Conservation (phyloP, 2,797 vertebrate species). For the Margarornis squamiger region DNA sequence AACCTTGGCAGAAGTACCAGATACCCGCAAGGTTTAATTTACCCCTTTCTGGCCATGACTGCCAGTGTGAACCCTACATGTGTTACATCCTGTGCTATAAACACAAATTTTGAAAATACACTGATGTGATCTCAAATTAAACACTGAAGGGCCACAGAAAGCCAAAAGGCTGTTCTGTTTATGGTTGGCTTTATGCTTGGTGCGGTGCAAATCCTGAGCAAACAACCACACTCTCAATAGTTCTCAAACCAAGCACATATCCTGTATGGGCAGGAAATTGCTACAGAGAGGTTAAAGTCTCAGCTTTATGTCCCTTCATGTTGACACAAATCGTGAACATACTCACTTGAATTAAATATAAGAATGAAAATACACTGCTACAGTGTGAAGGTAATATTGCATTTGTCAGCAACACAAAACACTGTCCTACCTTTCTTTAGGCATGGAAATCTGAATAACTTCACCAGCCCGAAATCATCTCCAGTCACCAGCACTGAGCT, state of each 20-base stretch:
- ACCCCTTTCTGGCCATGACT: background rate
- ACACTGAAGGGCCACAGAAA: background rate
- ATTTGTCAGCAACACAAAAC: background rate
- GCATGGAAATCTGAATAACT: constrained; percentile 92
- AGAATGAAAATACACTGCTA: background rate
- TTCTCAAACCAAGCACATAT: background rate
- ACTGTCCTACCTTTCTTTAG: constrained; percentile 87
- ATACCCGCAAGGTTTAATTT: background rate
- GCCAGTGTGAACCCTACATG: background rate
- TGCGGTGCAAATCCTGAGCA: background rate
- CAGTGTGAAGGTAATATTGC: accelerated
- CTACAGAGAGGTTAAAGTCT: background rate
- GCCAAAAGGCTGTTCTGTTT: background rate
- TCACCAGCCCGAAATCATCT: constrained; percentile 92
- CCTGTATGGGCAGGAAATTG: background rate
- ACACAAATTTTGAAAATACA: background rate
- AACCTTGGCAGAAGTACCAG: background rate
- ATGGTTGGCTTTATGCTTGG: background rate
- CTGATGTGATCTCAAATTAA: background rate
- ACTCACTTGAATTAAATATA: background rate
- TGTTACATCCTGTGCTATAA: background rate
- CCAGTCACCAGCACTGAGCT: constrained; percentile 88
- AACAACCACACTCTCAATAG: background rate
- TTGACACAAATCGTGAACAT: background rate
- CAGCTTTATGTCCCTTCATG: background rate